These are phyloP conservation scores for Sardinella longiceps DNA, from an alignment of 2,797 vertebrate genomes.

Conservation along the genomic window DNA sequence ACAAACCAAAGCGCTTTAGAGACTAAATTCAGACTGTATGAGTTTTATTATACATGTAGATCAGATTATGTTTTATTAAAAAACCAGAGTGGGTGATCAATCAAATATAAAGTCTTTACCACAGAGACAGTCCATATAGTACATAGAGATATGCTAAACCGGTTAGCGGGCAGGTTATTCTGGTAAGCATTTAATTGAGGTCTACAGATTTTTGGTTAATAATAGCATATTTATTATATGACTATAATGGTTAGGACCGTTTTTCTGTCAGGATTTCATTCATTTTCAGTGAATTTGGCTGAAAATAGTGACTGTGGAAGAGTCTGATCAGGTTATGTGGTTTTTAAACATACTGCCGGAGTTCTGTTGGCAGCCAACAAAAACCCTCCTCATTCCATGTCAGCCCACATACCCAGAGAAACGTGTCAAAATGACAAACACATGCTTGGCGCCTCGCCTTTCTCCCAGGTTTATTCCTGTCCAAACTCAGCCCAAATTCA, in stretches of 20 bases:
- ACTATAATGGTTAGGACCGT: background rate
- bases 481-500: background rate
- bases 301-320: background rate
- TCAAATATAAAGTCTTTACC: background rate
- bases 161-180: background rate
- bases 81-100: background rate
- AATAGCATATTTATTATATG: background rate
- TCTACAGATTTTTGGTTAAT: background rate
- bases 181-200: background rate
- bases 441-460: background rate
- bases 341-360: background rate
- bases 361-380: background rate
- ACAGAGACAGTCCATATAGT: background rate
- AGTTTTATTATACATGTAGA: background rate
- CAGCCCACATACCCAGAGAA: background rate
- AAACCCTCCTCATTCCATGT: background rate
- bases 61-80: slow-evolving; percentile 2
- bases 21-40: background rate
- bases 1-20: slow-evolving; percentile 3
- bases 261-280: background rate
- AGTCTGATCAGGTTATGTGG: background rate
- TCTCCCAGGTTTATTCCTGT: background rate
- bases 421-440: background rate
- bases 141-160: background rate
- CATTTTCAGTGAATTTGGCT: background rate